These are phyloP conservation scores for Pangasius mekongensis DNA, from an alignment of 2,797 vertebrate species.

Conservation along the genomic window DNA sequence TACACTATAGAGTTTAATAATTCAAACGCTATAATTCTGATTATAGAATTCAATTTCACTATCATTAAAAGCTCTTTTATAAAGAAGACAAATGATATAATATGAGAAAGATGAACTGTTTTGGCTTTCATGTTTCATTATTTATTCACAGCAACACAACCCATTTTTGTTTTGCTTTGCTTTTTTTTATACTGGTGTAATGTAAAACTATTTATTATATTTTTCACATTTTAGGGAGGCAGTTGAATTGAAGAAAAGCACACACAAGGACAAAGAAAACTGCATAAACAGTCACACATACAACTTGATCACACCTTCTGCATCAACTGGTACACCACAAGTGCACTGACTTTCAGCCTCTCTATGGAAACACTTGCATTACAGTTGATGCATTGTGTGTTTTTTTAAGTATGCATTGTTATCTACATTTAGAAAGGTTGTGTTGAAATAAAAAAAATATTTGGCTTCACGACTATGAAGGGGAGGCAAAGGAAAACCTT, in stretches of 20 bases:
- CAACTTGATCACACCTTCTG: constrained; percentile 14
- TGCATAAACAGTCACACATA: neutral
- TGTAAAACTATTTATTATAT: neutral
- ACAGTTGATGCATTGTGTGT: neutral
- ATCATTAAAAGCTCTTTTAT: neutral
- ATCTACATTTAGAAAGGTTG: neutral
- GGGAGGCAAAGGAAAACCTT: neutral
- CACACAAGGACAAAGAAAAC: neutral
- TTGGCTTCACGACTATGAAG: neutral
- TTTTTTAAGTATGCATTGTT: neutral
- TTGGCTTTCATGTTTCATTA: neutral
- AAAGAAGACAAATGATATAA: neutral
- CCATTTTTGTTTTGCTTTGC: neutral
- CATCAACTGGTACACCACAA: neutral
- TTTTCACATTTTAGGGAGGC: neutral
- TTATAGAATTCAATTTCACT: neutral
- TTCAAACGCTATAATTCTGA: neutral
- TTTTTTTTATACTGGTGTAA: neutral
- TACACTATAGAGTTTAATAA: neutral
- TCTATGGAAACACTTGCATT: neutral
- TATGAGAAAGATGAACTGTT: neutral
- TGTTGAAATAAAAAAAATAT: no score
- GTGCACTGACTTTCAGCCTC: neutral
- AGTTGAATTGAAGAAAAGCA: neutral
- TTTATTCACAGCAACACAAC: neutral